Evolutionary conservation across 2,113 vertebrate genomes (phyloP).

Genomic region (Leptobrachium leishanense): DNA sequence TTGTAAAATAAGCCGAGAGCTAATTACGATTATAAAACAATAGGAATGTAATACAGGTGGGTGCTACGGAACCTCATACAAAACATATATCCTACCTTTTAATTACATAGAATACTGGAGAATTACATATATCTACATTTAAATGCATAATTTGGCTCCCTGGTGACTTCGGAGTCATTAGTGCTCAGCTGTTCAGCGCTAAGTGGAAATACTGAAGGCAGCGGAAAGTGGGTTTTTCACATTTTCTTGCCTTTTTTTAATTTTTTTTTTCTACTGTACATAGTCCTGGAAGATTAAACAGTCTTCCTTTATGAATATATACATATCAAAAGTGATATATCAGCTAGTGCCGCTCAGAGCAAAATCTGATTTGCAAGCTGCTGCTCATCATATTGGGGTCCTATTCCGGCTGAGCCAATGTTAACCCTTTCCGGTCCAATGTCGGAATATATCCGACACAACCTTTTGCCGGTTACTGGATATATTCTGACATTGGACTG

Average conservation of each 20-base stretch:
- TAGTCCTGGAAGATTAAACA: neutral
- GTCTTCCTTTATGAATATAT: neutral
- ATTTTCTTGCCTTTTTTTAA: no score
- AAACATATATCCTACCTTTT: neutral
- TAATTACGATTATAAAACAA: neutral
- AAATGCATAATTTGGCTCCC: neutral
- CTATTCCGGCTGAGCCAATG: no score
- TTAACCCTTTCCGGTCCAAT: no score
- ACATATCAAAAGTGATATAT: no score
- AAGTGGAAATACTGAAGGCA: neutral
- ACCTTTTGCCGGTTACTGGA: no score
- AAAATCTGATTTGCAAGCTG: no score
- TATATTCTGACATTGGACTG: no score
- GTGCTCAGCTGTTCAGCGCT: constrained; percentile 1
- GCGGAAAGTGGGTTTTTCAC: neutral
- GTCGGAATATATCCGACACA: no score
- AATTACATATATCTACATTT: neutral
- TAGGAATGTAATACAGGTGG: neutral
- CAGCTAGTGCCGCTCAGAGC: no score
- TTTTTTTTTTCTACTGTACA: neutral
- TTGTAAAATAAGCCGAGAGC: neutral
- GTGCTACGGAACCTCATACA: neutral
- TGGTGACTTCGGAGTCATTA: neutral
- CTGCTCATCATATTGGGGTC: no score
- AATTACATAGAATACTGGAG: neutral